Percentiles rank a stretch among this genome's conserved stretches.
Evolutionary conservation across 1,140 invertebrate genomes (phyloP).

Genomic region (Calliphora vicina): DNA sequence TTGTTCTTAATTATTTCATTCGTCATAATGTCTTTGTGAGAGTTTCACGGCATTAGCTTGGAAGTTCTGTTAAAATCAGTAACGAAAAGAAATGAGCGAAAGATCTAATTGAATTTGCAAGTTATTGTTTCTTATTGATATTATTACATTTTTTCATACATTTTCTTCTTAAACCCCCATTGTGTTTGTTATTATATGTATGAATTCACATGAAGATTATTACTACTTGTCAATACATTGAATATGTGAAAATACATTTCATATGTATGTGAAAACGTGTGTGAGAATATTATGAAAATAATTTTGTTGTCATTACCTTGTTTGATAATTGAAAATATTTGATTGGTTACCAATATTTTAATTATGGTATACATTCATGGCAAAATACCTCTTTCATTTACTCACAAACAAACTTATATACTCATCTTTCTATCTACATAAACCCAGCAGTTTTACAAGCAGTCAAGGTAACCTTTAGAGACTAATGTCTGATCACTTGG

Average conservation of each 20-base stretch:
- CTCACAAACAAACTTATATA: neutral
- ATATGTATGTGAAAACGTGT: neutral
- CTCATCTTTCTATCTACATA: neutral
- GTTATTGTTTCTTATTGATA: no score
- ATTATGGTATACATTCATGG: constrained; percentile 9
- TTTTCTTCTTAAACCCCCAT: neutral
- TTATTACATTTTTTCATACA: neutral
- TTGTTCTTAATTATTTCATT: no score
- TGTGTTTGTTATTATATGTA: neutral
- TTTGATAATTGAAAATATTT: constrained; percentile 17
- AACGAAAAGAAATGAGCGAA: no score
- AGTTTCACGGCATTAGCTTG: no score
- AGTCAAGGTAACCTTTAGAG: no score
- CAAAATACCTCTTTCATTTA: neutral
- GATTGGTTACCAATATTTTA: constrained; percentile 16
- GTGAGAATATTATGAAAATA: neutral
- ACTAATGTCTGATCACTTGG: no score
- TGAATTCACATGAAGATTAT: neutral
- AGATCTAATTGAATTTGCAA: no score
- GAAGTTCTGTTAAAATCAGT: no score
- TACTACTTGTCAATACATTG: neutral
- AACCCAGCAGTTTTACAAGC: no score
- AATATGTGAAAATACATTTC: neutral
- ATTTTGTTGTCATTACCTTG: constrained; percentile 12
- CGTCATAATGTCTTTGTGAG: no score